Base-by-base conservation (phyloP, 2,797 vertebrate species). In the Phoxinus dragarum region DNA sequence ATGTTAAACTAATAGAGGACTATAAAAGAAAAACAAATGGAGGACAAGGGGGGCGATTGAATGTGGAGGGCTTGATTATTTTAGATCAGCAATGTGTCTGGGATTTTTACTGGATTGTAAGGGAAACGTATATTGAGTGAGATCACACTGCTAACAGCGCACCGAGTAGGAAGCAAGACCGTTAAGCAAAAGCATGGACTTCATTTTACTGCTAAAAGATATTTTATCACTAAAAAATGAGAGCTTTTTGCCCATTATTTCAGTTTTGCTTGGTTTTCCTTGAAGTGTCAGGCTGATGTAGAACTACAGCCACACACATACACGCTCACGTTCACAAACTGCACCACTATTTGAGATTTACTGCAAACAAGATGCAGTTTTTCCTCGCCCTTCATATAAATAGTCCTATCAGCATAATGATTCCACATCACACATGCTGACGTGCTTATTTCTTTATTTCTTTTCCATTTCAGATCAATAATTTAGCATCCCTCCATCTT, bases 301-400 rank as follows among this genome's bases (percentile, higher is more conserved):
- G 69, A 64, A 74, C 52, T 69, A 44, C 10, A 77, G 47, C 44
- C 42, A 80, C 79, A 91, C 89, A 93, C 92, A 94, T 90, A 86
- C 90, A 73, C 16, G 1, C 61, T 67, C 74, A 11, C 49, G 56
- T 49, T 42, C 64, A 79, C 76, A 84, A 54, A 78, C 66, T 69
- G 82, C 82, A 84, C 49, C 74, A 84, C 66, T 78, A 44, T 47
- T 79, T 47, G 27, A 84, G 69, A 80, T 81, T 86, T 86, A 81
- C 80, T 86, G 69, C 84, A 81, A 75, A 81, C 79, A 86, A 81
- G 78, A 81, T 68, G 79, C 68, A 74, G 61, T 81, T 86, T 86
- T 86, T 81, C 72, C 79, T 44, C 21, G 21, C 38, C 72, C 72
- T 81, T 86, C 79, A 81, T 69, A 81, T 81, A 75, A 86, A 81